Conservation (phyloP, 1,140 invertebrate genomes). For the Orchestia grillus region DNA sequence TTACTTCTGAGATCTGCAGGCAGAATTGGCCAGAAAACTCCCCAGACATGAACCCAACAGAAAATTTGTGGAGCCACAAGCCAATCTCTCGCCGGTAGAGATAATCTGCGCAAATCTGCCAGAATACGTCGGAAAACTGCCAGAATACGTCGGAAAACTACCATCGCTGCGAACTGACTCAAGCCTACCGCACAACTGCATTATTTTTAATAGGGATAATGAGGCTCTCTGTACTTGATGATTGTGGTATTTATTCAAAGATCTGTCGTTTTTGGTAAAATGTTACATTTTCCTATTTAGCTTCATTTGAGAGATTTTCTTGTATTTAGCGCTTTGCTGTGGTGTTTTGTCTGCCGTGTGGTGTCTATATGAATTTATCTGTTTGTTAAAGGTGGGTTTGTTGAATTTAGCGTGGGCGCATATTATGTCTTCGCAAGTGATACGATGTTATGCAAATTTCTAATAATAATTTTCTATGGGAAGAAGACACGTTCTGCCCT, state of each 20-base stretch:
- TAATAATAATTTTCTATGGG: not conserved
- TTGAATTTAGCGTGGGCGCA: not conserved
- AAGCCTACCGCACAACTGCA: too few species aligned
- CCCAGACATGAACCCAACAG: too few species aligned
- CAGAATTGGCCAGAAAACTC: too few species aligned
- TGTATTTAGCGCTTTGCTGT: not conserved
- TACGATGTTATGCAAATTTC: not conserved
- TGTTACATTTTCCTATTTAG: not conserved
- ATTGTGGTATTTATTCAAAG: not conserved
- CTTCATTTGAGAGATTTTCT: not conserved
- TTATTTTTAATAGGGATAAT: too few species aligned
- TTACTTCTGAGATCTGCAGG: too few species aligned
- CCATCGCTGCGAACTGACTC: too few species aligned
- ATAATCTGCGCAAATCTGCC: too few species aligned
- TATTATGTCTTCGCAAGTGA: not conserved
- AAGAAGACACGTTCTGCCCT: not conserved
- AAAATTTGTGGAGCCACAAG: too few species aligned
- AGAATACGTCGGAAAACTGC: too few species aligned
- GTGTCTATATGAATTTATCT: not conserved
- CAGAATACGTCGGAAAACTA: too few species aligned
- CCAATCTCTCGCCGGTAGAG: too few species aligned
- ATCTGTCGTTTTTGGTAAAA: not conserved
- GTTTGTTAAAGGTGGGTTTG: not conserved
- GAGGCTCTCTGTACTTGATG: not conserved
- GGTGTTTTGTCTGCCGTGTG: not conserved